These are phyloP conservation scores for Mactromeris polynyma DNA, from an alignment of 2,888 invertebrate species.

Conservation along the genomic window DNA sequence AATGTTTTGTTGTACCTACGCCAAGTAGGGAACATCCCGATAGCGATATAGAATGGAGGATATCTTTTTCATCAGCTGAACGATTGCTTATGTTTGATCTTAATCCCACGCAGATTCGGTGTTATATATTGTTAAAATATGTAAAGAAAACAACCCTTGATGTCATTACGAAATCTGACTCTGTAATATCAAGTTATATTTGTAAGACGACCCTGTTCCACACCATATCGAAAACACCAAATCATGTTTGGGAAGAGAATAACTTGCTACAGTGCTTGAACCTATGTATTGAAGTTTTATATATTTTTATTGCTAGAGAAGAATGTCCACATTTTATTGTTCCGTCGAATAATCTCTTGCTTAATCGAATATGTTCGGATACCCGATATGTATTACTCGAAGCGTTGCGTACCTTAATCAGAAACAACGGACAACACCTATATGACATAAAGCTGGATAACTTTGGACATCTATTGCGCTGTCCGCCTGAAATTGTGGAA, in stretches of 20 bases:
- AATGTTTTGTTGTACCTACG: slow-evolving; percentile 18
- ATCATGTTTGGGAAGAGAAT: background rate
- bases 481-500: background rate
- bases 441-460: background rate
- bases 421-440: background rate
- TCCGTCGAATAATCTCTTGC: background rate
- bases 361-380: background rate
- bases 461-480: background rate
- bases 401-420: background rate
- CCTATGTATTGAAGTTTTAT: background rate
- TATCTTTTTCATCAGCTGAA: slow-evolving; percentile 40
- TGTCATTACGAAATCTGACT: background rate
- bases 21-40: background rate
- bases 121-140: slow-evolving; percentile 47
- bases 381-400: background rate
- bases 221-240: background rate
- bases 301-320: background rate
- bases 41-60: slow-evolving; percentile 39
- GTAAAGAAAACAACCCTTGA: slow-evolving; percentile 37
- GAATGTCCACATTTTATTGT: slow-evolving; percentile 19
- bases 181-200: background rate
- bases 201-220: slow-evolving; percentile 20
- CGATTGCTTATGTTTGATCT: slow-evolving; percentile 45
- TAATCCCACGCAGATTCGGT: slow-evolving; percentile 33
- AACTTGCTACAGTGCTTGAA: background rate